Percentiles rank a stretch among this genome's conserved stretches.
Conservation (phyloP, 2,888 invertebrate species). For the Metacarcinus magister region DNA sequence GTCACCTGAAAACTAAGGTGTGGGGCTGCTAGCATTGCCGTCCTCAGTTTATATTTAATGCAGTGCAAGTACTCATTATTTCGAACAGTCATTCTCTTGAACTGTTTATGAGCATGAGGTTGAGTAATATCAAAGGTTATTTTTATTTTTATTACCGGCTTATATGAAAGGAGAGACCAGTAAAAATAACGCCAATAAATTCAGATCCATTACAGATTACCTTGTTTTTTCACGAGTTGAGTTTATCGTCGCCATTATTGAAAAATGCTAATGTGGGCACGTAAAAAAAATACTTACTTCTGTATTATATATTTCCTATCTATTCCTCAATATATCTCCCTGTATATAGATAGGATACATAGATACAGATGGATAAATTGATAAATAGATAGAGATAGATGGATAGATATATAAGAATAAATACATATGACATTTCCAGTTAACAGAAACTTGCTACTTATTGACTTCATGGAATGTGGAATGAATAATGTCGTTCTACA, state of each 20-base stretch:
- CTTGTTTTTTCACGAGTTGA: background rate
- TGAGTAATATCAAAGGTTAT: slow-evolving; percentile 22
- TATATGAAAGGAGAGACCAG: slow-evolving; percentile 18
- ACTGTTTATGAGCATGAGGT: slow-evolving; percentile 27
- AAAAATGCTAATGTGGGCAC: background rate
- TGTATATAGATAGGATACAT: background rate
- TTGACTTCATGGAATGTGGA: background rate
- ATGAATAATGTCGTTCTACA: slow-evolving; percentile 4
- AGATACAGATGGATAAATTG: background rate
- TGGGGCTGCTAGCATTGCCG: background rate
- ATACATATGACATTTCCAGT: background rate
- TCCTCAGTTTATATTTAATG: background rate
- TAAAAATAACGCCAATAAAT: slow-evolving; percentile 11
- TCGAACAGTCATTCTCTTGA: slow-evolving; percentile 14
- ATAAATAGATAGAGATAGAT: background rate
- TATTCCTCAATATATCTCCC: too few relatives aligned
- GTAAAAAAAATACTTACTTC: too few relatives aligned
- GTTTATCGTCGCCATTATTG: background rate
- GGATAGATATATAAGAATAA: background rate
- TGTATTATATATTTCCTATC: too few relatives aligned
- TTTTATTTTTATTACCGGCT: slow-evolving; percentile 20
- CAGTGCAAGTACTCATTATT: slow-evolving; percentile 39
- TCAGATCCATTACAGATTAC: background rate
- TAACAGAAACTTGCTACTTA: background rate
- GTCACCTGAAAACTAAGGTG: background rate